Conservation (phyloP, 1,140 invertebrate genomes). For the Sinella curviseta region DNA sequence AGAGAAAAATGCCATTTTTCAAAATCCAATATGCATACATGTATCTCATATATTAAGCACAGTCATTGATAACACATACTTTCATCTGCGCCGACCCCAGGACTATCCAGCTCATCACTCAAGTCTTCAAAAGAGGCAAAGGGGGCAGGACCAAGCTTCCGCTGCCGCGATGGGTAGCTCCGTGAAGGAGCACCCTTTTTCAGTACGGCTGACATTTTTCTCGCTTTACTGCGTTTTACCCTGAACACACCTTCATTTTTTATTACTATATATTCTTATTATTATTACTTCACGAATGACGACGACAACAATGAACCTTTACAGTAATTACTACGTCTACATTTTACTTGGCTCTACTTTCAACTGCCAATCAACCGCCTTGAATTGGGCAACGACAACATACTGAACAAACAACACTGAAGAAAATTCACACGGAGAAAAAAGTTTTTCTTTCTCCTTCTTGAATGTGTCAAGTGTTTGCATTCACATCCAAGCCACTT, state of each 20-base stretch:
- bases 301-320: no score
- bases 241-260: no score
- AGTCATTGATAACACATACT: not conserved
- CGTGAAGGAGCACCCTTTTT: slow-evolving; percentile 49
- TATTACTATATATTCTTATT: no score
- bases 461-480: not conserved
- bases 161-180: slow-evolving; percentile 59
- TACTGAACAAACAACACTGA: no score
- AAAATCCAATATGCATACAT: not conserved
- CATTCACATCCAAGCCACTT: not conserved
- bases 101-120: slow-evolving; percentile 72
- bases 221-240: not conserved
- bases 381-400: no score
- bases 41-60: not conserved
- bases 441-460: no score
- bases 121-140: slow-evolving; percentile 89
- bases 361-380: no score
- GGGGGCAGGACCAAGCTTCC: slow-evolving; percentile 82
- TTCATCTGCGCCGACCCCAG: slow-evolving; percentile 59
- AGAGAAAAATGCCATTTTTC: not conserved
- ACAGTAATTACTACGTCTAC: no score
- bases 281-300: no score
- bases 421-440: no score
- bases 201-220: slow-evolving; percentile 31
- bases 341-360: no score